Percentiles rank a stretch among this genome's conserved stretches.
These are phyloP conservation scores for Platyrinchus mystaceus DNA, from an alignment of 2,797 vertebrate species.

Conservation along the genomic window DNA sequence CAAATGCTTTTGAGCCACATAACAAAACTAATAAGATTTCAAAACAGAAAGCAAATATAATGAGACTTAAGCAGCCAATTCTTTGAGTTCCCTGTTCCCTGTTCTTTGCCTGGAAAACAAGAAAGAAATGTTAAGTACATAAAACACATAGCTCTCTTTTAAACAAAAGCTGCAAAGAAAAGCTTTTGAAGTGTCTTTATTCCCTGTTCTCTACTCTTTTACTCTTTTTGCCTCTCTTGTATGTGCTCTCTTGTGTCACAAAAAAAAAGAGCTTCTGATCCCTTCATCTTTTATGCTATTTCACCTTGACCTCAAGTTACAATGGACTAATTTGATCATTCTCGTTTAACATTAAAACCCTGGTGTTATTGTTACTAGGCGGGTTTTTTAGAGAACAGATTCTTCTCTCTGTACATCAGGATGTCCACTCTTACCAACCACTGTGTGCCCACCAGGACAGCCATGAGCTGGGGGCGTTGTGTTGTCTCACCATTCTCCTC, in stretches of 20 bases:
- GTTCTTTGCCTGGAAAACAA: background rate
- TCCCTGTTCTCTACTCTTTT: background rate
- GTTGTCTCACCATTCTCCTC: background rate
- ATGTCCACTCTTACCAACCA: background rate
- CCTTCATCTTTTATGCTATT: conserved; percentile 16
- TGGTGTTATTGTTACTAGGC: background rate
- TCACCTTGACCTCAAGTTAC: background rate
- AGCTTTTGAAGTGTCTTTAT: conserved; percentile 16
- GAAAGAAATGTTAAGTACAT: background rate
- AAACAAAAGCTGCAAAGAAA: conserved; percentile 16
- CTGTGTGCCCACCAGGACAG: background rate
- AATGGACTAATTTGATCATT: background rate
- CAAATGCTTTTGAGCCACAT: background rate
- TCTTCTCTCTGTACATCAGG: background rate
- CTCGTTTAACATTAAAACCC: background rate
- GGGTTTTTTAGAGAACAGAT: background rate
- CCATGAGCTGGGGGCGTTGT: background rate
- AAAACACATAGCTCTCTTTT: background rate
- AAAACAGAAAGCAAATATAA: conserved; percentile 9
- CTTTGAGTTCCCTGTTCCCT: background rate
- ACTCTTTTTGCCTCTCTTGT: background rate
- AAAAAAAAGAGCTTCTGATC: background rate
- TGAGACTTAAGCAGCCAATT: background rate
- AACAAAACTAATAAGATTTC: background rate
- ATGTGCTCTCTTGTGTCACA: background rate